Evolutionary conservation across 2,888 invertebrate species (phyloP), one percentile per base, ranked within the genome.

Genomic region (Metacarcinus magister): DNA sequence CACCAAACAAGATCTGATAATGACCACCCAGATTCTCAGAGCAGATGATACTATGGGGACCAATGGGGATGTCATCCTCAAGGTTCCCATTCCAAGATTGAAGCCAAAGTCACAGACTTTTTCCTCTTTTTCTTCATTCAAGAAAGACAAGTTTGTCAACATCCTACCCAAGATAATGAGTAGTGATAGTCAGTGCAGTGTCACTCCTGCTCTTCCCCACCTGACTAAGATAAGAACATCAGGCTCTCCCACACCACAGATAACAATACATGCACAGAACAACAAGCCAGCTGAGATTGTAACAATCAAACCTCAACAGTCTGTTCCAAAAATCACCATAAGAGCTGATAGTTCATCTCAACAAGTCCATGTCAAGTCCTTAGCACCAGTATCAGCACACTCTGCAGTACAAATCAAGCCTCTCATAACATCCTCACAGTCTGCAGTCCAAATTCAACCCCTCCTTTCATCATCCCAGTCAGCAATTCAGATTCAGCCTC

Each of bases 51-150:
- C 44, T 23, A 60, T 89, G 92, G 96, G 94, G 19, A 96, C 92
- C 44, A 96, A 96, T 95, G 94, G 95, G 39, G 96, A 96, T 82
- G 95, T 96, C 46, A 96, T 96, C 44, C 92, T 96, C n/a, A 96
- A 96, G 93, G 95, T 96, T n/a, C 96, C 96, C 28, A 96, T 96
- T 43, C 96, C 96, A 8, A 96, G 96, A 44, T 48, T 96, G 13
- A 96, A 96, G 67, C 96, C 93, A 19, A 96, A 96, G 90, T 28
- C 91, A 46, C 95, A 93, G 32, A 23, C 32, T 28, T 3, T 28
- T 32, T 54, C 92, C 23, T 10, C 32, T 28, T 3, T 28, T 32
- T 54, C 92, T 23, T 10, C 48, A 39, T 44, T 89, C n/a, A 96
- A 96, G 93, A 96, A 94, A 91, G 95, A 96, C 39, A 96, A 95